Evolutionary conservation across 1,140 invertebrate genomes (phyloP), one percentile per base, ranked within the genome.

Genomic region (Atta texana): DNA sequence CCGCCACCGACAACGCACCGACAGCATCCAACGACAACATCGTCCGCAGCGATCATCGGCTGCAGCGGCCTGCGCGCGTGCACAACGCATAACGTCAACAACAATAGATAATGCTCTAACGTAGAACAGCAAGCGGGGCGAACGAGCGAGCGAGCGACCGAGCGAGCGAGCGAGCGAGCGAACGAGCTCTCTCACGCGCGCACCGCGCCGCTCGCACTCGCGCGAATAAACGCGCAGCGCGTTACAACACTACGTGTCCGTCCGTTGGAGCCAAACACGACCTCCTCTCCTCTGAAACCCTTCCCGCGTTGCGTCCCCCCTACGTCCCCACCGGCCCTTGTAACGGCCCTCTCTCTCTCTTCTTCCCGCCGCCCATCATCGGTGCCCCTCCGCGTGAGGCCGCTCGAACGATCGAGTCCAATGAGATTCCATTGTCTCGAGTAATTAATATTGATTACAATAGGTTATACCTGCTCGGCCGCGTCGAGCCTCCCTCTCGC

Each of bases 371-470:
- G 77, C 18, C 77, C 87, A 64, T 76, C 77, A 69, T 72, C 78
- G 78, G 64, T 81, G 55, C 76, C 75, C 85, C 89, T 90, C 85
- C 80, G 89, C 82, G 86, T 87, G 87, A 90, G 89, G 86, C 82
- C 92, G 91, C 92, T 92, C 93, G 88, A 94, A 94, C 94, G 94
- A 95, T 95, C 93, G 92, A 95, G 92, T 95, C 94, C 94, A 95
- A 95, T 95, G 94, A 95, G 94, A 95, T 95, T 94, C 93, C 93
- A 95, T 95, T 95, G 94, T 95, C 94, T 94, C 93, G 93, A 94
- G 94, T 95, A 95, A 95, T 95, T 95, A 95, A 95, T 95, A 95
- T 94, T 94, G 94, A 94, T 94, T 95, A 94, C 94, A 94, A 94
- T 95, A 92, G 94, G 92, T 93, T 94, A 94, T 94, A 94, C 94